Evolutionary conservation across 2,797 vertebrate genomes (phyloP).

Genomic region (Crenichthys baileyi): DNA sequence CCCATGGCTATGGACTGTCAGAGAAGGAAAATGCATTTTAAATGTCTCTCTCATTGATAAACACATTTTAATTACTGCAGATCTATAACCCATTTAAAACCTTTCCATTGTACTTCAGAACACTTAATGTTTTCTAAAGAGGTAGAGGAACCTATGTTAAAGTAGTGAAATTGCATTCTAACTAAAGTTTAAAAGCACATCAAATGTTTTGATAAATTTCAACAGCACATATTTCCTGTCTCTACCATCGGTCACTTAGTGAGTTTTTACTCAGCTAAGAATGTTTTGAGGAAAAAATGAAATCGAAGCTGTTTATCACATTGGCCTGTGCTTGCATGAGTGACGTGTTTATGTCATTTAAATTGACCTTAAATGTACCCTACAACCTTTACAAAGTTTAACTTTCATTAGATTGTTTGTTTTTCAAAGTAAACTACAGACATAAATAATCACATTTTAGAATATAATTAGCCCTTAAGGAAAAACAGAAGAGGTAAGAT

Average conservation of each 20-base stretch:
- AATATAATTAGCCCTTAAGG: neutral
- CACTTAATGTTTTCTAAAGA: neutral
- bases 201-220: neutral
- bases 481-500: neutral
- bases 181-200: neutral
- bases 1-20: neutral
- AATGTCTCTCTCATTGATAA: constrained; percentile 10
- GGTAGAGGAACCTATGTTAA: neutral
- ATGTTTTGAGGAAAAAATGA: constrained; percentile 37
- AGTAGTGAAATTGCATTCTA: neutral
- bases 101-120: neutral
- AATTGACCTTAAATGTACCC: constrained; percentile 44
- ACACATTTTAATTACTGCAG: constrained; percentile 23
- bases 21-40: constrained; percentile 7
- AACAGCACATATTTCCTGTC: constrained; percentile 39
- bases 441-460: neutral
- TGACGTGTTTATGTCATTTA: constrained; percentile 30
- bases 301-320: constrained; percentile 52
- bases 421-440: neutral
- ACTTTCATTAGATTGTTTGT: neutral
- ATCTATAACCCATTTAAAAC: constrained; percentile 20
- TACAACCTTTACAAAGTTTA: constrained; percentile 40
- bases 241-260: constrained; percentile 63
- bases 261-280: constrained; percentile 48
- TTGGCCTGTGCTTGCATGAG: constrained; percentile 31